Conservation (phyloP, 2,113 vertebrate genomes). For the Empidonax alnorum region DNA sequence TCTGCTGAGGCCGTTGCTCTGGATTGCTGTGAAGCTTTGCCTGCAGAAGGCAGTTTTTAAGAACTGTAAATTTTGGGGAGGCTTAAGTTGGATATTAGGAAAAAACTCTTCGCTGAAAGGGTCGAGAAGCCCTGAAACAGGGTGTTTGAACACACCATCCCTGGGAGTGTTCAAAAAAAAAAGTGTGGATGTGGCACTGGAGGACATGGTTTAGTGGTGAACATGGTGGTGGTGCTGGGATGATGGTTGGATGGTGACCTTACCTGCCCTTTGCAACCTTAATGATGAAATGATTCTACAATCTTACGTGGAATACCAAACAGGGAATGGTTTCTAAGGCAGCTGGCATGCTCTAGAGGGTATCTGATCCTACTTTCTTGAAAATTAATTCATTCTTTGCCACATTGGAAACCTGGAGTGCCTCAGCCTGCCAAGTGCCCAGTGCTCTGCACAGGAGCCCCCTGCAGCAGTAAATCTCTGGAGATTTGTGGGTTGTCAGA, state of each 20-base stretch:
- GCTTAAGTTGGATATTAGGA: not conserved
- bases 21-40: not conserved
- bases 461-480: not conserved
- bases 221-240: not conserved
- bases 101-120: not conserved
- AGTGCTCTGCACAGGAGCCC: not conserved
- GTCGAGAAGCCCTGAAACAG: not conserved
- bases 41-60: not conserved
- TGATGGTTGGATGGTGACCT: not conserved
- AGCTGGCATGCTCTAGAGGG: not conserved
- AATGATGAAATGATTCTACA: not conserved
- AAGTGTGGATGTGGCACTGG: not conserved
- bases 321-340: not conserved
- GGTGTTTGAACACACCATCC: not conserved
- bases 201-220: not conserved
- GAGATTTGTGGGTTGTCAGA: not conserved
- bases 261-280: not conserved
- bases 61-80: not conserved
- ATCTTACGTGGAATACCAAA: not conserved
- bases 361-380: not conserved
- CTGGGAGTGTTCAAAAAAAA: not conserved
- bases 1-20: not conserved
- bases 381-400: not conserved
- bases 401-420: not conserved
- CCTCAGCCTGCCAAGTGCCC: not conserved